Evolutionary conservation across 2,888 invertebrate species (phyloP).

Genomic region (Coenonympha glycerion): DNA sequence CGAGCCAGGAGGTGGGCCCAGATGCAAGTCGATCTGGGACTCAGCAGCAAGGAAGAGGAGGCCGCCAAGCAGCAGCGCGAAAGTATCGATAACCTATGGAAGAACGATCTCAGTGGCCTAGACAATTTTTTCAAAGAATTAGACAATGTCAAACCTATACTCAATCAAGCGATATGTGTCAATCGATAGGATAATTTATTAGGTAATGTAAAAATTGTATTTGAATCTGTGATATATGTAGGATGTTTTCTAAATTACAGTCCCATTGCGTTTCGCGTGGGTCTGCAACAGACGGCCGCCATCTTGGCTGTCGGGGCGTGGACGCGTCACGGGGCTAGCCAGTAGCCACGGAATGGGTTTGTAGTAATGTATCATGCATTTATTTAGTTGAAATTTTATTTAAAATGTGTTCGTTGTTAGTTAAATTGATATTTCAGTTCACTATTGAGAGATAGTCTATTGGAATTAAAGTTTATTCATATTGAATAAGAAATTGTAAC

Average conservation of each 20-base stretch:
- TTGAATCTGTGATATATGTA: constrained; percentile 73
- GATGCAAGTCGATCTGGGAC: constrained; percentile 70
- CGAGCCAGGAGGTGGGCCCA: constrained; percentile 78
- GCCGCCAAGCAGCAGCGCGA: constrained; percentile 58
- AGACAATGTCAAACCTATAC: constrained; percentile 74
- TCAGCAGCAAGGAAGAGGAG: constrained; percentile 65
- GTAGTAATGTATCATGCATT: constrained; percentile 76
- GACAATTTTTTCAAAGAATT: constrained; percentile 80
- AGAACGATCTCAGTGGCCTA: constrained; percentile 79
- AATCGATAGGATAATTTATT: constrained; percentile 36
- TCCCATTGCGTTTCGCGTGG: constrained; percentile 76
- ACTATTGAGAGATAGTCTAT: constrained; percentile 58
- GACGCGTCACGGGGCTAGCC: too few relatives aligned
- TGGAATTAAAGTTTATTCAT: constrained; percentile 69
- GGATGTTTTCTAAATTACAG: constrained; percentile 76
- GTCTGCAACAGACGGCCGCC: constrained; percentile 73
- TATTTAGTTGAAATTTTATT: constrained; percentile 44
- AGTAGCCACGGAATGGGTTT: constrained; percentile 76
- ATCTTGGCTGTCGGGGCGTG: constrained; percentile 77
- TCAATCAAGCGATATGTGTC: constrained; percentile 33
- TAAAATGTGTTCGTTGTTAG: constrained; percentile 28
- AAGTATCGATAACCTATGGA: constrained; percentile 70
- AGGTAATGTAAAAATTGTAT: constrained; percentile 56
- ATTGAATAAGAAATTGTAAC: constrained; percentile 73
- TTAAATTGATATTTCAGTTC: constrained; percentile 58